Conservation (phyloP, 2,797 vertebrate species). For the Silurus aristotelis region DNA sequence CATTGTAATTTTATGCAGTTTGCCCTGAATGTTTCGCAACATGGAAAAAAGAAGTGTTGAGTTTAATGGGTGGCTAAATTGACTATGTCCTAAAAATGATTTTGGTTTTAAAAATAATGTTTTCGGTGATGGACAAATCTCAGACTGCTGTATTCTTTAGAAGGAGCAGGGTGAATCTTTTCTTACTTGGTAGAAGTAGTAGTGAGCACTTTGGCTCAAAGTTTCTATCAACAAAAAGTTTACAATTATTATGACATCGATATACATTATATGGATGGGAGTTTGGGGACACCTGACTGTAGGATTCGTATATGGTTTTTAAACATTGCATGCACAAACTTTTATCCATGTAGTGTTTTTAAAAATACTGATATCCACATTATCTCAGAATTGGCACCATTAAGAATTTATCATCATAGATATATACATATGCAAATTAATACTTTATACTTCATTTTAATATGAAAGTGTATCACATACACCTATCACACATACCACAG, state of each 20-base stretch:
- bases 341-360: not conserved
- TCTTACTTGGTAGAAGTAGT: not conserved
- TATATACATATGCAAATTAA: not conserved
- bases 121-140: not conserved
- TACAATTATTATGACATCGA: not conserved
- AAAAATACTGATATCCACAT: not conserved
- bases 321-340: too few species aligned
- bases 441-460: not conserved
- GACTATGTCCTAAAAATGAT: not conserved
- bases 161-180: not conserved
- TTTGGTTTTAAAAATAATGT: not conserved
- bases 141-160: not conserved
- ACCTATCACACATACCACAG: not conserved
- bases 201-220: not conserved
- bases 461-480: not conserved
- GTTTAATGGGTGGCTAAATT: conserved; percentile 10
- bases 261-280: not conserved
- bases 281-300: too few species aligned
- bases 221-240: not conserved
- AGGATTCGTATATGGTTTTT: too few species aligned
- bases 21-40: not conserved
- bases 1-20: conserved; percentile 27
- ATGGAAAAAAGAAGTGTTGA: not conserved
- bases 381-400: not conserved
- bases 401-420: not conserved